Percentiles rank a stretch among this genome's conserved stretches.
Conservation (phyloP, 2,888 invertebrate genomes). For the Nephrotoma appendiculata region DNA sequence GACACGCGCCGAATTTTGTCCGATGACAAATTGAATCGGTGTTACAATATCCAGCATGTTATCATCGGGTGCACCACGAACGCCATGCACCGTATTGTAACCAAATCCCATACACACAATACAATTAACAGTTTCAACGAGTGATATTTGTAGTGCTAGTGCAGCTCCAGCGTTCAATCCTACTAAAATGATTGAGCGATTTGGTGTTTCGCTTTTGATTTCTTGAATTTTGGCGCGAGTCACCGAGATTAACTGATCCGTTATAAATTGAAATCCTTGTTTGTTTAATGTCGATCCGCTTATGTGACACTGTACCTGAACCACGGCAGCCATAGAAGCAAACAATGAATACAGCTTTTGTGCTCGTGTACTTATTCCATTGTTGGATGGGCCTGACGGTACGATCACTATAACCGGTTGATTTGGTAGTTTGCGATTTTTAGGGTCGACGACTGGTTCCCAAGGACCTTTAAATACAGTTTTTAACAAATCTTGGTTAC, state of each 20-base stretch:
- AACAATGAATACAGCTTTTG: slow-evolving; percentile 57
- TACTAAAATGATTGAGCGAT: slow-evolving; percentile 55
- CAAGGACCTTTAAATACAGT: slow-evolving; percentile 53
- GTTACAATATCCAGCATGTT: slow-evolving; percentile 53
- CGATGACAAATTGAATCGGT: slow-evolving; percentile 64
- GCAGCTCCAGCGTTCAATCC: slow-evolving; percentile 66
- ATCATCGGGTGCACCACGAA: slow-evolving; percentile 62
- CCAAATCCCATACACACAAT: slow-evolving; percentile 70
- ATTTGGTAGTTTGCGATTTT: slow-evolving; percentile 47
- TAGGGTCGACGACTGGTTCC: slow-evolving; percentile 56
- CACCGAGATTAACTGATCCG: slow-evolving; percentile 48
- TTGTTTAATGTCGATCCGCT: slow-evolving; percentile 25
- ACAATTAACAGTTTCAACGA: slow-evolving; percentile 54
- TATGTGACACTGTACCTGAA: slow-evolving; percentile 42
- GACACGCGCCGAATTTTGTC: slow-evolving; percentile 51
- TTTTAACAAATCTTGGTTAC: slow-evolving; percentile 46
- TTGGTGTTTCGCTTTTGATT: slow-evolving; percentile 47
- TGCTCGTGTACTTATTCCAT: slow-evolving; percentile 36
- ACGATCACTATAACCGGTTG: slow-evolving; percentile 51
- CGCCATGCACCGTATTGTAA: slow-evolving; percentile 53
- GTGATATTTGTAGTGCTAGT: slow-evolving; percentile 57
- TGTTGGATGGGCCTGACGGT: slow-evolving; percentile 38
- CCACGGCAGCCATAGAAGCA: slow-evolving; percentile 50
- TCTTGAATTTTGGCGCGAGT: slow-evolving; percentile 59
- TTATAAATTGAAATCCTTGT: slow-evolving; percentile 32